Evolutionary conservation across 1,140 invertebrate genomes (phyloP).

Genomic region (Sycophila sp.): DNA sequence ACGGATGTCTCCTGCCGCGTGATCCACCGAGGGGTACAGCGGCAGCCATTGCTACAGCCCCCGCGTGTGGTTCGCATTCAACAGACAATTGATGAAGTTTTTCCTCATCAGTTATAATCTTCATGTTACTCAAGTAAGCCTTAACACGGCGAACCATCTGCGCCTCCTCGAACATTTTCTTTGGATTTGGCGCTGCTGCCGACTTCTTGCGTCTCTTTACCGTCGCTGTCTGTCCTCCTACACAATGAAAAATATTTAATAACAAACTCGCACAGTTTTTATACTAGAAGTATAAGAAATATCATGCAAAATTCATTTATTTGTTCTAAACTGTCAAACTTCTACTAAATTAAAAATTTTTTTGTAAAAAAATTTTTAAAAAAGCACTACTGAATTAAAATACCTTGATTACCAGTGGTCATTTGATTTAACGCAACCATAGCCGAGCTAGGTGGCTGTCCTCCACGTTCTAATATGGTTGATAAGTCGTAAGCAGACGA

Average conservation of each 20-base stretch:
- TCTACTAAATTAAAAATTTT: background rate
- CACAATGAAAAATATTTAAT: background rate
- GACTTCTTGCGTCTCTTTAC: conserved; percentile 93
- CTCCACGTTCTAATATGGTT: conserved; percentile 85
- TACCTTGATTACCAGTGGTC: conserved; percentile 72
- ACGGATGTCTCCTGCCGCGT: conserved; percentile 80
- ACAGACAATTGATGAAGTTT: conserved; percentile 87
- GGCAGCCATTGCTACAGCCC: conserved; percentile 69
- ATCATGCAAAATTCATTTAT: no score
- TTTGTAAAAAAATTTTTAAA: background rate
- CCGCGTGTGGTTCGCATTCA: conserved; percentile 83
- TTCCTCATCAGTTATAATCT: conserved; percentile 92
- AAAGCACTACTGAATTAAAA: background rate
- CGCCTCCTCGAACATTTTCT: conserved; percentile 99
- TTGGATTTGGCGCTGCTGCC: conserved; percentile 90
- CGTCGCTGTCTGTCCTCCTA: conserved; percentile 72
- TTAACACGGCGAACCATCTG: conserved; percentile 97
- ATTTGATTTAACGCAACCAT: conserved; percentile 91
- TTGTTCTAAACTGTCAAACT: no score
- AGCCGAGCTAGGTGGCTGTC: conserved; percentile 86
- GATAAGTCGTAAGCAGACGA: conserved; percentile 91
- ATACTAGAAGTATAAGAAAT: no score
- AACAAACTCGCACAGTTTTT: no score
- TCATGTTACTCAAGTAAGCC: conserved; percentile 92
- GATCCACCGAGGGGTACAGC: conserved; percentile 62